A percentile compares a stretch with the other conserved stretches of the same genome.
phyloP scores from a whole-genome alignment of 2,113 vertebrate species.

The Turnix velox region DNA sequence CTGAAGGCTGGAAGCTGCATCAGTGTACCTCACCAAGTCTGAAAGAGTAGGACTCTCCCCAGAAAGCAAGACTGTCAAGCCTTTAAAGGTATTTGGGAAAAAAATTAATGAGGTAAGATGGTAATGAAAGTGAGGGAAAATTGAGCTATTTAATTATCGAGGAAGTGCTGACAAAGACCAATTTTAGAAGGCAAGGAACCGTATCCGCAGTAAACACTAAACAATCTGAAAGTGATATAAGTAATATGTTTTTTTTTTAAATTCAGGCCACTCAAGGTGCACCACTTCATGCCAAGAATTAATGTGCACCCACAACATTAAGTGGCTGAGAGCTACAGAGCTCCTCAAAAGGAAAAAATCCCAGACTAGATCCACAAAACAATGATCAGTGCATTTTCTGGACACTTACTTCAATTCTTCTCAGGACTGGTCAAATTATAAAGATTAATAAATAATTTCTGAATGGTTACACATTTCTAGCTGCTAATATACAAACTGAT shows the following conservation, averaged over 20 bases:
- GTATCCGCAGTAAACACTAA: not conserved
- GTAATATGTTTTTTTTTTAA: not conserved
- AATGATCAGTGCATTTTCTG: not conserved
- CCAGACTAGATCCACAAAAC: not conserved
- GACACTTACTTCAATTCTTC: not conserved
- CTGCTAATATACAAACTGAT: not conserved
- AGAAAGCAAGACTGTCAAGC: not conserved
- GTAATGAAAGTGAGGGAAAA: not conserved
- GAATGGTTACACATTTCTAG: not conserved
- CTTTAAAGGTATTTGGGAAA: not conserved
- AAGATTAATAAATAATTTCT: not conserved
- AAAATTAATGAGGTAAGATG: not conserved
- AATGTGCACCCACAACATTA: not conserved
- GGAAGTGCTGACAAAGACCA: not conserved
- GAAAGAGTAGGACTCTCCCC: not conserved
- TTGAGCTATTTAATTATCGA: not conserved
- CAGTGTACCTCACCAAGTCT: not conserved
- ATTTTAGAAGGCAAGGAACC: not conserved
- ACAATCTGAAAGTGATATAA: not conserved
- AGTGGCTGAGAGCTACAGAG: not conserved
- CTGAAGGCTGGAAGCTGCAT: not conserved
- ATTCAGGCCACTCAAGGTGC: not conserved
- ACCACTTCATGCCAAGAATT: not conserved
- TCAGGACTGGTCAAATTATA: not conserved
- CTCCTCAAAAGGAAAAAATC: not conserved